Evolutionary conservation across 2,797 vertebrate species (phyloP).

Genomic region (Limnodromus scolopaceus): DNA sequence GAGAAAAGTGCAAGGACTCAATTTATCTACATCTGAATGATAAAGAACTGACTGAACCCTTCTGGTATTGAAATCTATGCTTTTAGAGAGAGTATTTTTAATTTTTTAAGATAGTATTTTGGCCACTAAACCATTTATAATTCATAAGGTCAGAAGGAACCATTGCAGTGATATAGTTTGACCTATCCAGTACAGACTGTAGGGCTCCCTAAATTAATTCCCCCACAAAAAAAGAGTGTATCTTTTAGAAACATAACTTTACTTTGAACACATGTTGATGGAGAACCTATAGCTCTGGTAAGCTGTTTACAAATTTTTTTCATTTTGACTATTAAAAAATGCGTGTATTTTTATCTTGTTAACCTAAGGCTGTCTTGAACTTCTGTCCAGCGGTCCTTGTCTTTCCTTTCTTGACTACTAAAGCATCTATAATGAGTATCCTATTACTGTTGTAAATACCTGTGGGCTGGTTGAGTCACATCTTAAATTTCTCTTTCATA

Average conservation of each 20-base stretch:
- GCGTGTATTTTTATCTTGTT: neutral
- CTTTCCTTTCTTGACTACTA: neutral
- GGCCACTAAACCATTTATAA: slow-evolving; percentile 22
- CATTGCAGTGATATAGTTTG: neutral
- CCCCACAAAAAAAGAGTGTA: neutral
- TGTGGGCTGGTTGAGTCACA: neutral
- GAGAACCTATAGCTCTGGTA: neutral
- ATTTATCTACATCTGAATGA: slow-evolving; percentile 62
- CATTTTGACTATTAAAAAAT: neutral
- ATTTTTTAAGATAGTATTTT: slow-evolving; percentile 43
- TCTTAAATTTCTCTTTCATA: neutral
- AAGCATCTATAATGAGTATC: neutral
- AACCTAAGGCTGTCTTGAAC: neutral
- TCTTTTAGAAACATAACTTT: neutral
- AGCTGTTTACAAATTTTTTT: neutral
- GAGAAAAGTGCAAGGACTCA: slow-evolving; percentile 52
- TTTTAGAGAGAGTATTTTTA: slow-evolving; percentile 1
- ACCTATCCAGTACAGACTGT: neutral
- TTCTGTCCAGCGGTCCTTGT: neutral
- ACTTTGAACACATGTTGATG: neutral
- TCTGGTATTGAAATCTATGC: slow-evolving; percentile 32
- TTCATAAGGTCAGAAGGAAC: neutral
- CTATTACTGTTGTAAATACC: neutral
- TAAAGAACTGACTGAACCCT: slow-evolving; percentile 40
- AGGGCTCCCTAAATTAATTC: neutral